phyloP scores from a whole-genome alignment of 2,113 vertebrate species.

The Triplophysa dalaica region DNA sequence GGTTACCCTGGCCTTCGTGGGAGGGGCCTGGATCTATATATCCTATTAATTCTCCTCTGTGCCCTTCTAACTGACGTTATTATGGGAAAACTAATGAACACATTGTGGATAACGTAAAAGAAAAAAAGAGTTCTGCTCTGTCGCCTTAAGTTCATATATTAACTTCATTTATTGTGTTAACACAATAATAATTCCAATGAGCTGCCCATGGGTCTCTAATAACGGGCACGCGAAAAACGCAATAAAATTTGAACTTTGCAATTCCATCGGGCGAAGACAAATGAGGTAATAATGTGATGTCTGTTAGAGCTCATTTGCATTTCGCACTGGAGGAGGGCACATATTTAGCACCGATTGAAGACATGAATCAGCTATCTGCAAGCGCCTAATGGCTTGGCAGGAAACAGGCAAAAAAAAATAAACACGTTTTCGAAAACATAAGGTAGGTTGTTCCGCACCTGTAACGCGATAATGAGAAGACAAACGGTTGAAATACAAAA shows the following conservation, averaged over 20 bases:
- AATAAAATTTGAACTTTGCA: slow-evolving; percentile 51
- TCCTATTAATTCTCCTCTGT: neutral
- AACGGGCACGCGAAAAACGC: slow-evolving; percentile 37
- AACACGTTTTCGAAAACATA: slow-evolving; percentile 2
- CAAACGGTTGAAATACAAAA: neutral
- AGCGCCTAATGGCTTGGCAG: slow-evolving; percentile 49
- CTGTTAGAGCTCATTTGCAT: slow-evolving; percentile 54
- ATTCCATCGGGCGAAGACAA: slow-evolving; percentile 54
- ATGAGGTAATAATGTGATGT: slow-evolving; percentile 55
- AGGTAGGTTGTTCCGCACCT: neutral
- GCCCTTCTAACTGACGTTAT: neutral
- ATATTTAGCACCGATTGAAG: slow-evolving; percentile 39
- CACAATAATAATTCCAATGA: slow-evolving; percentile 37
- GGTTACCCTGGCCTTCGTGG: no score
- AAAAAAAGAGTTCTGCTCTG: neutral
- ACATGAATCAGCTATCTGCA: slow-evolving; percentile 34
- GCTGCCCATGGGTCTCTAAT: slow-evolving; percentile 41
- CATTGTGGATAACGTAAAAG: neutral
- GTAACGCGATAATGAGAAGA: neutral
- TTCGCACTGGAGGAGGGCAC: slow-evolving; percentile 37
- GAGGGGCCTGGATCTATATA: neutral
- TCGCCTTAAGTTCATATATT: slow-evolving; percentile 17
- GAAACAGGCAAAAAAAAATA: neutral
- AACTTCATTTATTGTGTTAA: slow-evolving; percentile 40
- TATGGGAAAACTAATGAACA: neutral